These are phyloP conservation scores for Chaenocephalus aceratus DNA, from an alignment of 2,113 vertebrate species.

Conservation along the genomic window DNA sequence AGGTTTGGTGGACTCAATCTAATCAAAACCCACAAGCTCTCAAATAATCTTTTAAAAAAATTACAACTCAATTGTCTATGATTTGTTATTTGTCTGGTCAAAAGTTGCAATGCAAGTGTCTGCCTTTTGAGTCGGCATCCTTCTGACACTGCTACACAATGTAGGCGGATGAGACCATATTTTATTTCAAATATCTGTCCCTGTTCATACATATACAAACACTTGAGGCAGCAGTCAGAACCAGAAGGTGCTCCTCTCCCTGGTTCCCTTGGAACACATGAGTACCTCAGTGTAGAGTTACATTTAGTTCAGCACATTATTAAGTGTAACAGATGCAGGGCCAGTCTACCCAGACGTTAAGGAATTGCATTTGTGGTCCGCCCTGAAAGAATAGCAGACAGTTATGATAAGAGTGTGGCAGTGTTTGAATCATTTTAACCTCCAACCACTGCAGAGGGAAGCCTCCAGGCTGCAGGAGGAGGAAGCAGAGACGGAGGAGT, in stretches of 20 bases:
- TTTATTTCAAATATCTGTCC: constrained; percentile 19
- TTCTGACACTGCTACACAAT: background rate
- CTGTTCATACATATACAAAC: constrained; percentile 24
- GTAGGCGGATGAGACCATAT: too few species aligned
- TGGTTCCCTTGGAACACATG: constrained; percentile 36
- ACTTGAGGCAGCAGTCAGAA: constrained; percentile 19
- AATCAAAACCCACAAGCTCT: background rate
- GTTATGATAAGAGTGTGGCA: constrained; percentile 80
- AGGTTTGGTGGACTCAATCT: background rate
- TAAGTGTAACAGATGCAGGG: constrained; percentile 78
- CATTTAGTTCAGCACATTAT: constrained; percentile 81
- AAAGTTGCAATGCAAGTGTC: too few species aligned
- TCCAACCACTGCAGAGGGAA: constrained; percentile 50
- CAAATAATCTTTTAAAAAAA: background rate
- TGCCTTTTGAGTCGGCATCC: constrained; percentile 2
- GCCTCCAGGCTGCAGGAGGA: constrained; percentile 44
- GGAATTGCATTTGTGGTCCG: constrained; percentile 77
- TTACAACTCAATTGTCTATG: background rate
- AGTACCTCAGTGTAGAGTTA: constrained; percentile 53
- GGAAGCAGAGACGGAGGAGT: background rate
- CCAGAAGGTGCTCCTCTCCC: constrained; percentile 24
- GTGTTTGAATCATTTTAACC: constrained; percentile 78
- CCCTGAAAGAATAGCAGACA: constrained; percentile 72
- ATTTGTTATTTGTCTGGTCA: background rate
- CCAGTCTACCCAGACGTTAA: constrained; percentile 58